A percentile compares a stretch with the other conserved stretches of the same genome.
These are phyloP conservation scores for Tiliacea aurago DNA, from an alignment of 2,888 invertebrate genomes.

Conservation along the genomic window DNA sequence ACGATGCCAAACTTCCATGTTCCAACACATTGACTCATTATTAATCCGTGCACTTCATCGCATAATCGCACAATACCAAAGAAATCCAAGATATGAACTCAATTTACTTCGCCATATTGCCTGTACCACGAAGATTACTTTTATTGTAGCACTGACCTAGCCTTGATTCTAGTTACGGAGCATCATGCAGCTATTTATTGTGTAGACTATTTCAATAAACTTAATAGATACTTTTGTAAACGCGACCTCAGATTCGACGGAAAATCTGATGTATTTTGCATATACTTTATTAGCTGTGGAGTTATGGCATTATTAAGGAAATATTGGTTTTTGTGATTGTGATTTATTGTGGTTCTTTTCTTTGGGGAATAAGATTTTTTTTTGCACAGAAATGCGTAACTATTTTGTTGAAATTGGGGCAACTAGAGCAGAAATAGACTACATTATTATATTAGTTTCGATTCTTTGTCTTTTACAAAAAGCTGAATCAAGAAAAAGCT, in stretches of 20 bases:
- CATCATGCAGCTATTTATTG: conserved; percentile 40
- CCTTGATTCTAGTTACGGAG: conserved; percentile 28
- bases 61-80: no score
- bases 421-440: no score
- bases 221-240: conserved; percentile 37
- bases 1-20: no score
- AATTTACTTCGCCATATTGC: conserved; percentile 55
- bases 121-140: conserved; percentile 39
- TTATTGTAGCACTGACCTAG: conserved; percentile 25
- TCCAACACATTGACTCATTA: no score
- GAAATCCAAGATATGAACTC: conserved; percentile 50
- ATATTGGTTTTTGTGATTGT: conserved; percentile 5
- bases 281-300: conserved; percentile 22
- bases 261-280: conserved; percentile 14
- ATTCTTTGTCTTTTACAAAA: not conserved
- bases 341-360: conserved; percentile 6
- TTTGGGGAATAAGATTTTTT: not conserved
- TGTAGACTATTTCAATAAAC: conserved; percentile 51
- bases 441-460: not conserved
- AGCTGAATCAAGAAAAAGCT: not conserved
- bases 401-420: not conserved
- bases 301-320: not conserved
- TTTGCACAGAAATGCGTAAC: not conserved
- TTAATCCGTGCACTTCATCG: no score
- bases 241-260: conserved; percentile 15